Evolutionary conservation across 2,113 vertebrate genomes (phyloP).

Genomic region (Synchiropus splendidus): DNA sequence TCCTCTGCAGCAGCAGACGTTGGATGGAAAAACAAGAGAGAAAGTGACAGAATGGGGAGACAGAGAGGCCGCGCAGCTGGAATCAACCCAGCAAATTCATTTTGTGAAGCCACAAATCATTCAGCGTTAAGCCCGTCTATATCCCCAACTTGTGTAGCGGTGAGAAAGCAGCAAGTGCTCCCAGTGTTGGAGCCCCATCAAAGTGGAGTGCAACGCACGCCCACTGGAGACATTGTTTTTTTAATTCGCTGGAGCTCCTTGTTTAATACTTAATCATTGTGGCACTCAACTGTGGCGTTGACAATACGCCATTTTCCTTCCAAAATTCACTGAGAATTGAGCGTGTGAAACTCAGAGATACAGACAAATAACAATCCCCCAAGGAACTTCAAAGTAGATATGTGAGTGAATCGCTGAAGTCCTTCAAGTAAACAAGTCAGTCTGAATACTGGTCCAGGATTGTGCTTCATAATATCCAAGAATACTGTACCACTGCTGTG

Average conservation of each 20-base stretch:
- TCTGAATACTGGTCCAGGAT: no score
- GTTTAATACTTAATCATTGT: constrained; percentile 8
- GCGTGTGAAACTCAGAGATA: no score
- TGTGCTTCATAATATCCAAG: no score
- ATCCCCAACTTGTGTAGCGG: constrained; percentile 29
- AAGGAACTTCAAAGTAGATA: no score
- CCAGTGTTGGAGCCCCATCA: constrained; percentile 28
- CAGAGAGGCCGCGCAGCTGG: constrained; percentile 42
- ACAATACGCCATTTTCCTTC: no score
- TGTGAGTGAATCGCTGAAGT: no score
- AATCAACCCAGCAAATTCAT: constrained; percentile 42
- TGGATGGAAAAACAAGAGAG: constrained; percentile 19
- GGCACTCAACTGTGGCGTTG: no score
- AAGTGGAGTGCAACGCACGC: constrained; percentile 22
- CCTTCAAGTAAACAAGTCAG: no score
- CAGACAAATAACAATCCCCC: no score
- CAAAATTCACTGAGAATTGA: constrained; percentile 10
- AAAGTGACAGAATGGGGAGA: constrained; percentile 32
- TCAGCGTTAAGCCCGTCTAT: constrained; percentile 34
- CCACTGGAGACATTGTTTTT: constrained; percentile 16
- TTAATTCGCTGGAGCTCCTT: constrained; percentile 29
- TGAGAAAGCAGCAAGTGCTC: constrained; percentile 27
- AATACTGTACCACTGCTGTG: no score
- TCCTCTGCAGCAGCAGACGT: not conserved
- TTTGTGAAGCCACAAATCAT: constrained; percentile 49